Percentiles rank a stretch among this genome's conserved stretches.
phyloP scores from a whole-genome alignment of 1,140 invertebrate species.

The Cherax quadricarinatus region DNA sequence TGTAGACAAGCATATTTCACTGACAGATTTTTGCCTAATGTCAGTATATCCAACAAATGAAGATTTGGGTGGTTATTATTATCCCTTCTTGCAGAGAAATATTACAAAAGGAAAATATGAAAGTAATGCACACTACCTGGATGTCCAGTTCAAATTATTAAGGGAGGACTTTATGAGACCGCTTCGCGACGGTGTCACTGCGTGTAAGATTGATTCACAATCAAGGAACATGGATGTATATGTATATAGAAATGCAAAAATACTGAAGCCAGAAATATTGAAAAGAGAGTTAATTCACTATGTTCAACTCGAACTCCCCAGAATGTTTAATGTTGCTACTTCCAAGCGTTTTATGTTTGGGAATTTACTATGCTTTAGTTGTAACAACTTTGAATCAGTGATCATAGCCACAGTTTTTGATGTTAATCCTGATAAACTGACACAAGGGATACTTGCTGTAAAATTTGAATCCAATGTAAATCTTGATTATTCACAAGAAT shows the following conservation, averaged over 20 bases:
- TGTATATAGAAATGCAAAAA: constrained; percentile 51
- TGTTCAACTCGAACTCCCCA: constrained; percentile 49
- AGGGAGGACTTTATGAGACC: constrained; percentile 78
- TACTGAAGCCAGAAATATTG: not conserved
- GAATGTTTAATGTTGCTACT: constrained; percentile 51
- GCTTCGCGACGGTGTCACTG: constrained; percentile 47
- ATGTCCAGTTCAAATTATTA: constrained; percentile 86
- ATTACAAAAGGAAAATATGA: constrained; percentile 81
- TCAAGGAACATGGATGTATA: constrained; percentile 23
- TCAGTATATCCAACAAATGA: constrained; percentile 43
- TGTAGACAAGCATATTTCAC: constrained; percentile 38
- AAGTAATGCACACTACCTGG: constrained; percentile 84
- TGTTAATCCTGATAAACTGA: constrained; percentile 77
- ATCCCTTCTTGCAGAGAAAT: constrained; percentile 80
- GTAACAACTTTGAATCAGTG: constrained; percentile 82
- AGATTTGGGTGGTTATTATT: constrained; percentile 1
- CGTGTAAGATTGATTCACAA: not conserved
- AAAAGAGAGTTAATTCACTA: constrained; percentile 33
- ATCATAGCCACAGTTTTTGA: constrained; percentile 83
- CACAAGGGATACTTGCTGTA: constrained; percentile 78
- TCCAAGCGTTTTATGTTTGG: constrained; percentile 84
- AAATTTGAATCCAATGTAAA: constrained; percentile 77
- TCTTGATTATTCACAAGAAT: constrained; percentile 61
- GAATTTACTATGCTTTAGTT: constrained; percentile 84
- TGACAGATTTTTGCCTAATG: constrained; percentile 44